Percentiles rank a stretch among this genome's conserved stretches.
Conservation (phyloP, 1,140 invertebrate genomes). For the Philotrypesis tridentata region DNA sequence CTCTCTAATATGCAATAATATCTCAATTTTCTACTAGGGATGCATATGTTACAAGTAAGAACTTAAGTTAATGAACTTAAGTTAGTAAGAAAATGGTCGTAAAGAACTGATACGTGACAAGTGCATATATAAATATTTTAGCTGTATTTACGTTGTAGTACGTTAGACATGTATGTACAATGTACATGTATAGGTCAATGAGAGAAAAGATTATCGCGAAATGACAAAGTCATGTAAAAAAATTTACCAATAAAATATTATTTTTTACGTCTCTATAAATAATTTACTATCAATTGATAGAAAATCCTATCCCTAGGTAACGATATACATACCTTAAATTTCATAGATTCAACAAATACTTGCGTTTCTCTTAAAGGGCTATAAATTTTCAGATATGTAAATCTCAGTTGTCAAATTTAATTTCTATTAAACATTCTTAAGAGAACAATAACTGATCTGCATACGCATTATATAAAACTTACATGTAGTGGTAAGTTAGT, state of each 20-base stretch:
- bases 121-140: neutral
- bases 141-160: neutral
- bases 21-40: too few species aligned
- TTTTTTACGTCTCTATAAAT: constrained; percentile 12
- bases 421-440: too few species aligned
- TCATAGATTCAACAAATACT: too few species aligned
- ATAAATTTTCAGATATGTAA: neutral
- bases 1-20: too few species aligned
- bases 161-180: neutral
- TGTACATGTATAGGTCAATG: neutral
- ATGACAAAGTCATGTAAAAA: neutral
- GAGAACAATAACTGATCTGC: too few species aligned
- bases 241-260: neutral
- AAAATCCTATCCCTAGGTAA: neutral
- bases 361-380: too few species aligned
- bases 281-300: neutral
- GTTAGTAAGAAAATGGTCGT: neutral
- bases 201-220: neutral
- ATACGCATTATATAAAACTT: too few species aligned
- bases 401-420: neutral
- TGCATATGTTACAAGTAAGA: too few species aligned
- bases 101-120: neutral
- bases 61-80: too few species aligned
- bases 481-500: too few species aligned
- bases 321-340: too few species aligned